A percentile compares a stretch with the other conserved stretches of the same genome.
These are phyloP conservation scores for Ornithoptera alexandrae DNA, from an alignment of 2,888 invertebrate species.

Conservation along the genomic window DNA sequence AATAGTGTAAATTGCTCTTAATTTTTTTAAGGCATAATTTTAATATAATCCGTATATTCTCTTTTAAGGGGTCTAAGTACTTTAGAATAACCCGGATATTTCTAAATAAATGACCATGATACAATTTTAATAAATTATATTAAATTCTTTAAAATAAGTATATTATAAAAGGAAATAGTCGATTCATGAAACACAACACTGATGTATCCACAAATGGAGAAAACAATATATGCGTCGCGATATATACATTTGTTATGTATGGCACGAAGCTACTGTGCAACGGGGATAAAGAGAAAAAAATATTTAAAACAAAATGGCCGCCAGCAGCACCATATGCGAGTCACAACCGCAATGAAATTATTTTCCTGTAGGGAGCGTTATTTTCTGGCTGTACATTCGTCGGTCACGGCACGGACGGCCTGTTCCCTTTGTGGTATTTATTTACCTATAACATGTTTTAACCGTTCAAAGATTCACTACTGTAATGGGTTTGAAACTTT, in stretches of 20 bases:
- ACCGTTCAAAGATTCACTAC: slow-evolving; percentile 5
- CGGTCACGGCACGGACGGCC: slow-evolving; percentile 25
- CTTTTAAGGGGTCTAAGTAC: too few relatives aligned
- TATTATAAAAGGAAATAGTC: too few relatives aligned
- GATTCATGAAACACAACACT: background rate
- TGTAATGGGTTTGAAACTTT: background rate
- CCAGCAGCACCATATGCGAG: slow-evolving; percentile 41
- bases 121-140: too few relatives aligned
- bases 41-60: background rate
- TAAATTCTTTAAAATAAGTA: too few relatives aligned
- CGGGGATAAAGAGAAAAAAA: slow-evolving; percentile 32
- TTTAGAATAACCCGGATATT: too few relatives aligned
- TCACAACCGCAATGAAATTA: slow-evolving; percentile 42
- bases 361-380: slow-evolving; percentile 33
- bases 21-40: background rate
- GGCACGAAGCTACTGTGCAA: slow-evolving; percentile 34
- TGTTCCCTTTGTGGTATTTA: slow-evolving; percentile 29
- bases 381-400: slow-evolving; percentile 29
- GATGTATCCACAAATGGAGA: too few relatives aligned
- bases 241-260: slow-evolving; percentile 17
- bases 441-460: slow-evolving; percentile 19
- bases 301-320: slow-evolving; percentile 41
- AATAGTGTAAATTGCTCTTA: background rate
- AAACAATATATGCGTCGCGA: background rate
- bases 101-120: too few relatives aligned